Percentiles rank a stretch among this genome's conserved stretches.
Conservation (phyloP, 2,888 invertebrate genomes). For the Hypomecis atomaria region DNA sequence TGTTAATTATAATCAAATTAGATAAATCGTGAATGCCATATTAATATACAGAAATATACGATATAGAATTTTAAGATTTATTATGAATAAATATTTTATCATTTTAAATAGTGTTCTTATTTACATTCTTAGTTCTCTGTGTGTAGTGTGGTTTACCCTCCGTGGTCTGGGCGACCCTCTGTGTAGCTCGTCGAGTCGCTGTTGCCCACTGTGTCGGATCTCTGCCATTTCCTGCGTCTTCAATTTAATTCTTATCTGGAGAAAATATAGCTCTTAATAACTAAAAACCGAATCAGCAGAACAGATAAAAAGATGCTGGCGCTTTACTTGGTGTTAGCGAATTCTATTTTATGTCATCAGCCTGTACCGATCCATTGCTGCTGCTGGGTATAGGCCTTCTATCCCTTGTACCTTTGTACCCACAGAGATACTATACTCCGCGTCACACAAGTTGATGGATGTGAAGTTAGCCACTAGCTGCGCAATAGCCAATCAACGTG, state of each 20-base stretch:
- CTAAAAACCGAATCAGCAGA: background rate
- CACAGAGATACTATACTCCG: too few species aligned
- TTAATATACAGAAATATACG: slow-evolving; percentile 23
- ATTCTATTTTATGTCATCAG: too few species aligned
- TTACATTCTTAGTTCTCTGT: slow-evolving; percentile 42
- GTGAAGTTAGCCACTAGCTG: too few species aligned
- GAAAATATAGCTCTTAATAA: background rate
- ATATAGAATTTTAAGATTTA: slow-evolving; percentile 19
- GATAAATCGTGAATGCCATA: slow-evolving; percentile 32
- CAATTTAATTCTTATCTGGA: slow-evolving; percentile 9
- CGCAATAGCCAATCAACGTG: too few species aligned
- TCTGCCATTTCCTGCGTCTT: slow-evolving; percentile 2
- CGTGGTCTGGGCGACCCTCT: slow-evolving; percentile 7
- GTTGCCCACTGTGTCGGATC: background rate
- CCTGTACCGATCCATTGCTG: too few species aligned
- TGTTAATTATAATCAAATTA: background rate
- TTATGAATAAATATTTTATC: slow-evolving; percentile 45
- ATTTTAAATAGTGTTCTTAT: slow-evolving; percentile 53
- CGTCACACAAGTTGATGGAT: too few species aligned
- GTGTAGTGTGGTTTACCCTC: slow-evolving; percentile 5
- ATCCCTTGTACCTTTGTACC: too few species aligned
- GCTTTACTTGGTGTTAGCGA: too few species aligned
- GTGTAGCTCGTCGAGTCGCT: background rate
- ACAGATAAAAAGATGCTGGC: too few species aligned
- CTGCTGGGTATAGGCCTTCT: too few species aligned